A percentile compares a stretch with the other conserved stretches of the same genome.
These are phyloP conservation scores for Pluvianellus socialis DNA, from an alignment of 2,113 vertebrate species.

Conservation along the genomic window DNA sequence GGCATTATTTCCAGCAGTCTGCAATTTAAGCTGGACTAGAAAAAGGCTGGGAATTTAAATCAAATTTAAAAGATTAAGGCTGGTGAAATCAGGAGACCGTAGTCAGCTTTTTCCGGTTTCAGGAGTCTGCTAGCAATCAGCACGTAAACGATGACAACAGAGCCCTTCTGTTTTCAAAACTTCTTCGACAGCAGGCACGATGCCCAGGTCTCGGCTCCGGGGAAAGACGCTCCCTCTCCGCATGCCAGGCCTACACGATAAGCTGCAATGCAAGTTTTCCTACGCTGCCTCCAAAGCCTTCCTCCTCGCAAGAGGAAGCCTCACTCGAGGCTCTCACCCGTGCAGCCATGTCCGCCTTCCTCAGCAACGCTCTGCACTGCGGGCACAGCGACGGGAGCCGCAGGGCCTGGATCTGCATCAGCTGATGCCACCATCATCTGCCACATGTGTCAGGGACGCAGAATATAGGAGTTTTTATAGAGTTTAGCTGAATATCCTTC, in stretches of 20 bases:
- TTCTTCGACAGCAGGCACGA: not conserved
- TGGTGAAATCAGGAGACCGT: not conserved
- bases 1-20: not conserved
- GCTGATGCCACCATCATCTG: not conserved
- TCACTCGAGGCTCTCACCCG: not conserved
- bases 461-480: too few species aligned
- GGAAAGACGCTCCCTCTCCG: not conserved
- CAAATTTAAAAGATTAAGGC: not conserved
- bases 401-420: accelerated
- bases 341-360: accelerated
- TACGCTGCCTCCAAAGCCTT: not conserved
- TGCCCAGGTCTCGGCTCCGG: accelerated
- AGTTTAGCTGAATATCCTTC: not conserved
- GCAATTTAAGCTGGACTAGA: not conserved
- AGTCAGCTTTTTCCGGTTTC: not conserved
- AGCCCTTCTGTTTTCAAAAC: not conserved
- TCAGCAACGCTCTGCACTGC: not conserved
- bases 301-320: not conserved
- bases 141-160: not conserved
- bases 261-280: not conserved
- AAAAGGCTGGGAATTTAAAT: not conserved
- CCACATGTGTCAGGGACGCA: accelerated
- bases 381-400: not conserved
- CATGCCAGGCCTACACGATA: accelerated
- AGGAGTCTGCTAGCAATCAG: not conserved